Base-by-base conservation (phyloP, 2,113 vertebrate species). In the Chlamydotis undulata region DNA sequence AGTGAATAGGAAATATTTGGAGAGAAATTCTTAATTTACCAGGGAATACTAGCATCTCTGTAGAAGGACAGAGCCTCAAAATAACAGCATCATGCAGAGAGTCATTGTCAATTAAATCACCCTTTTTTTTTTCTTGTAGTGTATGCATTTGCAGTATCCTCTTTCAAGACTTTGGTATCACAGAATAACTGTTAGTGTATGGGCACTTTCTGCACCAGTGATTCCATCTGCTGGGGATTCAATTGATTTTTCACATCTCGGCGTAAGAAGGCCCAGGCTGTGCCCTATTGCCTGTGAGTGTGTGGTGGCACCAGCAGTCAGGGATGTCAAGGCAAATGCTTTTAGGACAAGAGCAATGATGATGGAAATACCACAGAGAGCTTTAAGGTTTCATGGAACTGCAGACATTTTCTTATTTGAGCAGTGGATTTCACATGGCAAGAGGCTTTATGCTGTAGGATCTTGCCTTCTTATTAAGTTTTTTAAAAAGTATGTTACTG, bases 171-270 rank as follows among this genome's bases (percentile, higher is more conserved):
- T 56, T 68, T 12, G 31, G 26, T 61, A 13, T 88, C 50, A 84
- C 37, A 82, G 59, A 81, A 29, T 29, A 88, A 67, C 77, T 92
- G 69, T 31, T 75, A 57, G 37, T 90, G 73, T 89, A 83, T 79
- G 73, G 94, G 87, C 87, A 89, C 82, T 89, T 97, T 97, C 95
- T 96, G 95, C 91, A 74, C 37, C 79, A 92, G 25, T 80, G 94
- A 73, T 94, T 97, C 84, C 37, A 41, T 86, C 90, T 86, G 68
- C 57, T 49, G 89, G 69, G n/a, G 56, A 88, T 74, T 94, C 52
- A 14, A 84, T 96, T 50, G 84, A 95, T 93, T 96, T 97, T 96
- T 96, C 91, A 73, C 93, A 82, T 95, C 79, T 94, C 86, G 0
- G 65, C n/a, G 7, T 78, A 83, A 81, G 91, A 65, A 92, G 87